These are phyloP conservation scores for Stegodyphus mimosarum DNA, from an alignment of 1,140 invertebrate species.

Conservation along the genomic window DNA sequence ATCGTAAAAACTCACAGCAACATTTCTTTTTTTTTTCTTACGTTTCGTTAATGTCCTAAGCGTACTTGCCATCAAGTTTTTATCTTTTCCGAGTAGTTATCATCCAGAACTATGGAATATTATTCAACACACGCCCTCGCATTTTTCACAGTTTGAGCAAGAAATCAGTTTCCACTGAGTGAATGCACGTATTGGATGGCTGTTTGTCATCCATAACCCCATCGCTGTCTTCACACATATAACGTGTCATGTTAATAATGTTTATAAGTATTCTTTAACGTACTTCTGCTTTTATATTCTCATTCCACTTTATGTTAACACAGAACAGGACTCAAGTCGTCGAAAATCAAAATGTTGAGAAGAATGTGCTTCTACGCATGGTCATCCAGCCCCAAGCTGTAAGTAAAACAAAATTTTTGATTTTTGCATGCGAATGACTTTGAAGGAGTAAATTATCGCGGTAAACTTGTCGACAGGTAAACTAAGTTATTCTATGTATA, in stretches of 20 bases:
- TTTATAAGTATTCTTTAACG: not conserved
- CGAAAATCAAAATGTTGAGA: slow-evolving; percentile 24
- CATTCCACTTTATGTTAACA: not conserved
- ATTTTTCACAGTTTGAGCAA: not conserved
- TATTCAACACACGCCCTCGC: too few species aligned
- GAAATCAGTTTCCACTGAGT: not conserved
- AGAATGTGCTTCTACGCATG: slow-evolving; percentile 51
- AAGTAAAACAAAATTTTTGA: slow-evolving; percentile 45
- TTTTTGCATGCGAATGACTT: not conserved
- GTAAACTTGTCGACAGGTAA: too few species aligned
- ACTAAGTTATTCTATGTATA: too few species aligned
- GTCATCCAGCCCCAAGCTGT: slow-evolving; percentile 29
- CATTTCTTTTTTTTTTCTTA: not conserved
- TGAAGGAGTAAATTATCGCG: too few species aligned
- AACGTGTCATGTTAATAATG: too few species aligned
- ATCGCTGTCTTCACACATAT: too few species aligned
- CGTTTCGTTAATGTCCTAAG: not conserved
- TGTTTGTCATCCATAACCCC: too few species aligned
- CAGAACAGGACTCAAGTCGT: slow-evolving; percentile 27
- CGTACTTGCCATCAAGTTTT: not conserved
- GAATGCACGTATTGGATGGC: too few species aligned
- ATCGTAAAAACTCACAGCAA: not conserved
- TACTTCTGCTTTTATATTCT: not conserved
- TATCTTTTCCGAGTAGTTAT: too few species aligned
- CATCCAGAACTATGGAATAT: not conserved